Conservation (phyloP, 1,140 invertebrate genomes). For the Druon quercuslanigerum region DNA sequence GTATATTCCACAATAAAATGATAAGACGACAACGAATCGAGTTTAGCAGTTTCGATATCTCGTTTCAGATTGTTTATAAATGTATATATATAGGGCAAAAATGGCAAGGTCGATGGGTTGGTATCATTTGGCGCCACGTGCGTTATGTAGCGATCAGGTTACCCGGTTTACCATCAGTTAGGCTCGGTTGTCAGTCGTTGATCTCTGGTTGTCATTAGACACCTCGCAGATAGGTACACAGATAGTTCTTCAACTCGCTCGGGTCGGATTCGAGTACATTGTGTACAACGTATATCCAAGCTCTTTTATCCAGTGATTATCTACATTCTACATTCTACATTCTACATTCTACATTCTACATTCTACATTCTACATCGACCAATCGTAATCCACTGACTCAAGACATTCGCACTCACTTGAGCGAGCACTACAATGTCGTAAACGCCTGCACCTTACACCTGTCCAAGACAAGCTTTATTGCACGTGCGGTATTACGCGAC, state of each 20-base stretch:
- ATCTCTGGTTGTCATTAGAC: constrained; percentile 57
- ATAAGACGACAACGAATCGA: background rate
- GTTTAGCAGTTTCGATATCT: background rate
- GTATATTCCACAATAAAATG: background rate
- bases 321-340: constrained; percentile 28
- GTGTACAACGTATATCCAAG: background rate
- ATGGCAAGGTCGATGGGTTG: constrained; percentile 46
- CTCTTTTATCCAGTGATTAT: constrained; percentile 4
- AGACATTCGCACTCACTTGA: constrained; percentile 12
- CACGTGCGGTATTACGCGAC: constrained; percentile 16
- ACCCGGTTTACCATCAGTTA: constrained; percentile 45
- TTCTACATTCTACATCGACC: constrained; percentile 28
- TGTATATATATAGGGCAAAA: constrained; percentile 19
- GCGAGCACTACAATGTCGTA: constrained; percentile 24
- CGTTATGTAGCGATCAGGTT: constrained; percentile 57
- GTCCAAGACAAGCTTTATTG: constrained; percentile 23
- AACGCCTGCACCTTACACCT: constrained; percentile 30
- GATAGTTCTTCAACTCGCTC: background rate
- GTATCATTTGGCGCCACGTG: constrained; percentile 67
- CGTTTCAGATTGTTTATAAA: background rate
- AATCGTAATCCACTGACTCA: constrained; percentile 28
- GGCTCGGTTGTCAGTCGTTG: constrained; percentile 41
- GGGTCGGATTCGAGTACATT: background rate
- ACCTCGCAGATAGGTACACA: constrained; percentile 37
- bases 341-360: constrained; percentile 28